A percentile compares a stretch with the other conserved stretches of the same genome.
Evolutionary conservation across 2,113 vertebrate genomes (phyloP).

Genomic region (Etia nguti): DNA sequence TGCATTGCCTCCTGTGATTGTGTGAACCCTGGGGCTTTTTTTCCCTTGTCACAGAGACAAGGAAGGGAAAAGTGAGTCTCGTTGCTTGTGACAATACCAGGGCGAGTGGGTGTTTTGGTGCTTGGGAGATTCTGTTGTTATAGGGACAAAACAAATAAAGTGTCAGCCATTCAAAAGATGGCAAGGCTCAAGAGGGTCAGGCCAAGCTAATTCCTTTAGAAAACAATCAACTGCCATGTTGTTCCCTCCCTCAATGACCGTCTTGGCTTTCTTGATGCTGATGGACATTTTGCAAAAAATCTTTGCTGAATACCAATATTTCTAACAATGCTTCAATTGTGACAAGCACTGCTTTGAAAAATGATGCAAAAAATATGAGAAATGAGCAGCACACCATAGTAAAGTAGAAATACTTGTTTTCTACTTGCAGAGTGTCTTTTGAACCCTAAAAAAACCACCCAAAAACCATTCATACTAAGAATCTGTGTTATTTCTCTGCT

Average conservation of each 20-base stretch:
- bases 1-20: constrained; percentile 72
- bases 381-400: not conserved
- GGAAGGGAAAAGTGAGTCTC: constrained; percentile 65
- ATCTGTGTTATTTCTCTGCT: not conserved
- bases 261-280: constrained; percentile 24
- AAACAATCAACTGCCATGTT: constrained; percentile 68
- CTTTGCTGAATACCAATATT: not conserved
- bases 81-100: constrained; percentile 66
- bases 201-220: constrained; percentile 57
- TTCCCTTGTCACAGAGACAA: constrained; percentile 42
- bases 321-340: not conserved
- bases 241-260: constrained; percentile 45
- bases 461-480: not conserved
- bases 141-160: constrained; percentile 72
- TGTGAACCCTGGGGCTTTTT: constrained; percentile 55
- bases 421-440: not conserved
- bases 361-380: not conserved
- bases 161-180: constrained; percentile 66
- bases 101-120: constrained; percentile 22
- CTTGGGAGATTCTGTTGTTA: constrained; percentile 63
- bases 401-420: not conserved
- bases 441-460: not conserved
- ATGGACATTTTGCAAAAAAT: constrained; percentile 40
- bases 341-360: not conserved
- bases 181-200: constrained; percentile 59